Evolutionary conservation across 1,140 invertebrate species (phyloP).

Genomic region (Penaeus japonicus): DNA sequence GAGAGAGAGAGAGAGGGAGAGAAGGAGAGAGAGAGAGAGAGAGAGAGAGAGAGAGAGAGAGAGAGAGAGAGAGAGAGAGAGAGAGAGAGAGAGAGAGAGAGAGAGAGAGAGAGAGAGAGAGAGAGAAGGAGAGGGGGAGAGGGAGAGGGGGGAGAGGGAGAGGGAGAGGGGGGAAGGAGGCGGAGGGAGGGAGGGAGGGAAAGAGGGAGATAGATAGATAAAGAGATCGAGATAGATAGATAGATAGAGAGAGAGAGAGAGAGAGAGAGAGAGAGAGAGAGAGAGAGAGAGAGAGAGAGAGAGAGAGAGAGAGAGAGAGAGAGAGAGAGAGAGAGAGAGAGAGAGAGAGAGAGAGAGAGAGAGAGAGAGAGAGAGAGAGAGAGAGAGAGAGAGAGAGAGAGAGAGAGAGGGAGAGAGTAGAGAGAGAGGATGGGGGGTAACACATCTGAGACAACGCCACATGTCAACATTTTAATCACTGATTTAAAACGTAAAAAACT

Average conservation of each 20-base stretch:
- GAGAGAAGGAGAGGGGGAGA: neutral
- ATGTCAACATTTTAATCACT: neutral
- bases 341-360: neutral
- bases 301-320: neutral
- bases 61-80: no score
- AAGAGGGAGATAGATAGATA: neutral
- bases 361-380: neutral
- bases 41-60: neutral
- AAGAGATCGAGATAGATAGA: neutral
- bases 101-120: neutral
- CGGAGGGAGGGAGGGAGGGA: neutral
- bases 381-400: neutral
- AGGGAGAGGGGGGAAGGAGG: no score
- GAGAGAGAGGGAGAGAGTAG: neutral
- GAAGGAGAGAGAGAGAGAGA: neutral
- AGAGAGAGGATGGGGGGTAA: neutral
- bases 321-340: neutral
- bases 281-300: neutral
- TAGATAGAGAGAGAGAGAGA: neutral
- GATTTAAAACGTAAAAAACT: no score
- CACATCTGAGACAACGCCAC: neutral
- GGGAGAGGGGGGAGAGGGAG: neutral
- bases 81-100: neutral
- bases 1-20: neutral
- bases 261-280: neutral